Evolutionary conservation across 1,140 invertebrate species (phyloP), one percentile per base, ranked within the genome.

Genomic region (Hycleus cichorii): DNA sequence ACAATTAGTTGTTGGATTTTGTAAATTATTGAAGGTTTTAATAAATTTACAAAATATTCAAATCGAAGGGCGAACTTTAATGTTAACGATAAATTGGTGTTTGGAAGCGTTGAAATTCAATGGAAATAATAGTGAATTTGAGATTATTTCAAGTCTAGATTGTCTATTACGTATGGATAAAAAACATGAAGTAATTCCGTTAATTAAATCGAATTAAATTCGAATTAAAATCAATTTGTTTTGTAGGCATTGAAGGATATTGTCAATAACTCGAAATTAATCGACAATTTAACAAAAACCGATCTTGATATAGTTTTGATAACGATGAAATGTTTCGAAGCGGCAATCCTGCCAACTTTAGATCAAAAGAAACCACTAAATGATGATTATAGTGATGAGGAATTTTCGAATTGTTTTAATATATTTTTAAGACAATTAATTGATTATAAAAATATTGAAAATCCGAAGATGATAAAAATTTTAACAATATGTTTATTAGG

Each of bases 21-120:
- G 73, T 50, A 70, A 74, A 63, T 71, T 79, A 61, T 59, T 79
- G 57, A 57, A 53, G 5, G 74, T 72, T 67, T 46, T 79, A 47
- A 63, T 75, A 6, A 72, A 57, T n/a, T 48, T 69, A 60, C 66
- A 68, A 54, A 65, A 72, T 49, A 48, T 74, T 3, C 47, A 52
- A 18, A 49, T 79, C 0, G 62, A 75, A 52, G 72, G 72, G 10
- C 65, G 64, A 9, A 77, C 73, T 39, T 69, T 75, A 49, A 63
- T 57, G 1, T 42, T 66, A 48, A 69, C 66, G 24, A 64, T 74
- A 46, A 62, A 69, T 49, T 80, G 77, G 77, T 69, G 74, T 25
- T 58, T 74, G 39, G 54, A 74, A 62, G 63, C 57, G 25, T 54
- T 78, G 8, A 65, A 74, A 58, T 64, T 62, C 62, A 58, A 59